Percentiles rank a stretch among this genome's conserved stretches.
Evolutionary conservation across 1,140 invertebrate species (phyloP).

Genomic region (Sitophilus oryzae): DNA sequence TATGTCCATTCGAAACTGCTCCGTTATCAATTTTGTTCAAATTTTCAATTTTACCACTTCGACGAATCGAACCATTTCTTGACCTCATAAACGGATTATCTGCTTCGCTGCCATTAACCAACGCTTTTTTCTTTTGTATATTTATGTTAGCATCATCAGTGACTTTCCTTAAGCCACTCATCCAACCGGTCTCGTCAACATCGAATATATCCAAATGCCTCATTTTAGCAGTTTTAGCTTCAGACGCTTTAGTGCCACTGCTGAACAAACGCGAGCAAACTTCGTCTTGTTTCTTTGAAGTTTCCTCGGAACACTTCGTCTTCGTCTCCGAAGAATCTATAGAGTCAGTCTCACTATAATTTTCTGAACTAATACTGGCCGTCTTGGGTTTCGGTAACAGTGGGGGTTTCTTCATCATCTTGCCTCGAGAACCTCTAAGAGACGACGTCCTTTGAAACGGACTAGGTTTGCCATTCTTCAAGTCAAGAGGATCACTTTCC

Average conservation of each 20-base stretch:
- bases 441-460: conserved; percentile 28
- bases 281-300: conserved; percentile 38
- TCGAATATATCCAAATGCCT: conserved; percentile 45
- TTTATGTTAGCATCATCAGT: conserved; percentile 12
- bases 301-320: conserved; percentile 22
- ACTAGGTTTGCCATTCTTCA: conserved; percentile 8
- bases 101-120: conserved; percentile 3
- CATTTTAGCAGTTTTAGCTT: conserved; percentile 54
- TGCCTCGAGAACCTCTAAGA: conserved; percentile 12
- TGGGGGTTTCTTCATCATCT: conserved; percentile 11
- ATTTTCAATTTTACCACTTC: conserved; percentile 14
- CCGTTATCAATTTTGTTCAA: background rate
- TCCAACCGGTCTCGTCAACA: conserved; percentile 33
- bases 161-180: conserved; percentile 29
- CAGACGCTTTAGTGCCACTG: conserved; percentile 52
- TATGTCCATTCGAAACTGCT: background rate
- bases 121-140: conserved; percentile 20
- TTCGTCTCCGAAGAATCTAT: conserved; percentile 30
- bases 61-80: conserved; percentile 22
- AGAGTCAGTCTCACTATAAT: conserved; percentile 52
- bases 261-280: conserved; percentile 47
- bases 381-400: conserved; percentile 20
- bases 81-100: conserved; percentile 18
- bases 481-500: conserved; percentile 9
- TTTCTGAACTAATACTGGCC: conserved; percentile 50